Evolutionary conservation across 2,797 vertebrate genomes (phyloP).

Genomic region (Hybognathus amarus): DNA sequence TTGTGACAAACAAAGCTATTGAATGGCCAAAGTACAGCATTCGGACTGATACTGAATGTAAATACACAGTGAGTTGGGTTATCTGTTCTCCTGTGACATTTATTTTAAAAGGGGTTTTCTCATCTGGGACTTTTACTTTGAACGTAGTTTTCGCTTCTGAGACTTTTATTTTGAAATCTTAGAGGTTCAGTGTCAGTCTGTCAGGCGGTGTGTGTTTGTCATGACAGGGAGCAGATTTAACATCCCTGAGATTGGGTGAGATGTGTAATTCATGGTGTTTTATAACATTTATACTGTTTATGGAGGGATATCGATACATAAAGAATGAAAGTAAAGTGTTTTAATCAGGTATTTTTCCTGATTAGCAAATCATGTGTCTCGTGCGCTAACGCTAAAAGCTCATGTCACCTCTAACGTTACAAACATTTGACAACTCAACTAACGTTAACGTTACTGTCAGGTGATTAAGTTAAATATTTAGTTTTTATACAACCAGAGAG

Average conservation of each 20-base stretch:
- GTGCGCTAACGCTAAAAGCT: slow-evolving; percentile 22
- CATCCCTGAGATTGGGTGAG: background rate
- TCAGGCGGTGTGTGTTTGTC: slow-evolving; percentile 15
- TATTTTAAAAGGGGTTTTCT: background rate
- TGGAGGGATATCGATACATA: background rate
- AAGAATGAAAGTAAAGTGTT: background rate
- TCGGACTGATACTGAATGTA: background rate
- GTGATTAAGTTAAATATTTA: background rate
- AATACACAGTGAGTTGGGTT: background rate
- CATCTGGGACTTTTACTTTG: background rate
- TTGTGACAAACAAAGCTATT: background rate
- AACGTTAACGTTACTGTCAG: background rate
- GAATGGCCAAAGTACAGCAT: background rate
- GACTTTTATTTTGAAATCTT: background rate
- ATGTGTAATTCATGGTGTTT: background rate
- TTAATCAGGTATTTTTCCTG: background rate
- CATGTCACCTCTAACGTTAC: slow-evolving; percentile 26
- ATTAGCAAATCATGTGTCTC: background rate
- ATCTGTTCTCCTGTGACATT: background rate
- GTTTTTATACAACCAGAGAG: background rate
- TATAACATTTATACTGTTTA: background rate
- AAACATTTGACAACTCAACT: background rate
- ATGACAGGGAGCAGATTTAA: slow-evolving; percentile 30
- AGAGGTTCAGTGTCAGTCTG: background rate
- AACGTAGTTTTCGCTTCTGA: background rate